Conservation (phyloP, 2,888 invertebrate species). For the Cataglyphis albicans region DNA sequence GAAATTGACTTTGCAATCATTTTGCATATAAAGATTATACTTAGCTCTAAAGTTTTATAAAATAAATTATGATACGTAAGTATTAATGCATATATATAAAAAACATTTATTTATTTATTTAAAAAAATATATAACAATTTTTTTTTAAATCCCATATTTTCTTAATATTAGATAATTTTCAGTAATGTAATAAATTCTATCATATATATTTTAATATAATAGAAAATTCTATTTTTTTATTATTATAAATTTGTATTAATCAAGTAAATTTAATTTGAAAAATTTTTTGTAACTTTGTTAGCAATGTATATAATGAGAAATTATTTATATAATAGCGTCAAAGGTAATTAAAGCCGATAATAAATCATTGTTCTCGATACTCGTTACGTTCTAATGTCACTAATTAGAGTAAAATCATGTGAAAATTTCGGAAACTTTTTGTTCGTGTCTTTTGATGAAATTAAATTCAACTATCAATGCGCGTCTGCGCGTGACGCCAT, state of each 20-base stretch:
- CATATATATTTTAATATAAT: neutral
- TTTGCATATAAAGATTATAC: neutral
- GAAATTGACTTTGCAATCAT: neutral
- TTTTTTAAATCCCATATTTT: neutral
- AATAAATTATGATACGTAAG: neutral
- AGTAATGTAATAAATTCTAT: neutral
- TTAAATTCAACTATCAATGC: constrained; percentile 52
- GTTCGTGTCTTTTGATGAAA: constrained; percentile 41
- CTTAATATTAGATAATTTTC: neutral
- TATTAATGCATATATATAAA: neutral
- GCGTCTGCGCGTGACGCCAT: constrained; percentile 33
- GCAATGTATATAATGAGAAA: neutral
- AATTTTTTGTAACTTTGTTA: neutral
- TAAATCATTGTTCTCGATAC: neutral
- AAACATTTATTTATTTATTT: neutral
- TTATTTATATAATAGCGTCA: too few relatives aligned
- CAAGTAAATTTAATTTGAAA: neutral
- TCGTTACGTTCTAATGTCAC: constrained; percentile 3
- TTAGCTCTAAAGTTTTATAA: neutral
- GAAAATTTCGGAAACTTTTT: constrained; percentile 24
- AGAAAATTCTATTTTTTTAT: neutral
- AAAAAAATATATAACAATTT: neutral
- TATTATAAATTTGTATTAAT: neutral
- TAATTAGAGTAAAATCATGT: constrained; percentile 10
- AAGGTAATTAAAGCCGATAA: neutral